Evolutionary conservation across 2,797 vertebrate species (phyloP), one percentile per base, ranked within the genome.

Genomic region (Onychomys arenicola): DNA sequence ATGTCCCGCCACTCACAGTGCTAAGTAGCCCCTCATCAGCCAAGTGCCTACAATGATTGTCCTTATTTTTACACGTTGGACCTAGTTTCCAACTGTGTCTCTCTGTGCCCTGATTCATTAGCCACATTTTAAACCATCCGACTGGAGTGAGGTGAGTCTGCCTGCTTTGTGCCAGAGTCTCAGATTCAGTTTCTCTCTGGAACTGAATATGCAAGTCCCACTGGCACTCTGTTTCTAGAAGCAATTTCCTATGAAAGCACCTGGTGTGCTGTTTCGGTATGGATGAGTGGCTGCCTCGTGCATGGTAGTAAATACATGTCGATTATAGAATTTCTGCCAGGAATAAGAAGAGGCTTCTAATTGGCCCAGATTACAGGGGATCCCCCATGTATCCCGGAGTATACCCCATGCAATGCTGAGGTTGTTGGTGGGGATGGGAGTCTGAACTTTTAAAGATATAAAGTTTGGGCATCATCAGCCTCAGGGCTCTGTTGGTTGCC

Each of bases 41-140:
- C 65, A 89, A 97, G 71, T 75, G 90, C 95, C 97, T 93, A 94
- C 12, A 29, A 96, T 57, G 85, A 95, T 76, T 71, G 78, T 52
- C 96, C 97, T 97, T 97, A 89, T 97, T 98, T 98, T 98, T 97
- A 91, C 96, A 93, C 94, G 25, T 98, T 98, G 98, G 98, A 98
- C 98, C 98, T 97, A 98, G 84, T 98, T 98, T 94, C 97, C 96
- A 97, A 91, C 97, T 81, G 87, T 90, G 91, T 83, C 91, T 97
- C 97, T 95, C 82, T 95, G 82, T 86, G 65, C 90, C 95, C 93
- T 93, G 97, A 97, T 97, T 98, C 97, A 96, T 96, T 97, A 97
- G 87, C 76, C 96, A 97, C 95, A 92, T 97, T 93, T 97, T 81
- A 96, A 97, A 94, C 80, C 90, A 90, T 91, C 93, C 37, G n/a